Base-by-base conservation (phyloP, 2,113 vertebrate genomes). In the Oxyruncus cristatus region DNA sequence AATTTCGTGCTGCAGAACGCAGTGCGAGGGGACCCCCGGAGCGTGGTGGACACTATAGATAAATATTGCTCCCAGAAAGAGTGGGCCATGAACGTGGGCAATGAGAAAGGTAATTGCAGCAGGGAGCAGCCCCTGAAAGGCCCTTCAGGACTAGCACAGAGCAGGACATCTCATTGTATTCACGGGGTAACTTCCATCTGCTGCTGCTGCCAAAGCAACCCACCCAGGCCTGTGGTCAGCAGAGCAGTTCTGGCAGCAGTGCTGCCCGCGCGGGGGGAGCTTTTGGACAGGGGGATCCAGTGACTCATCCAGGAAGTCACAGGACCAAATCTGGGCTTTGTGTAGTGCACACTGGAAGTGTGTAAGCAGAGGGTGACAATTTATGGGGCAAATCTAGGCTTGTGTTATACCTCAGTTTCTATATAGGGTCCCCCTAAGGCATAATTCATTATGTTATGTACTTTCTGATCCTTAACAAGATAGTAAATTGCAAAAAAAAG, bases 61-160 rank as follows among this genome's bases (percentile, higher is more conserved):
- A 87, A 98, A 33, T 99, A 98, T 97, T 99, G 99, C 97, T 97
- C 97, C 46, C 93, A 98, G 74, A 98, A 97, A 6, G 99, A 99
- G 89, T 99, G 99, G 99, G 98, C 98, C 92, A 99, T 99, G 99
- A 98, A 99, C 3, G 98, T 99, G 58, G 98, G 99, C 5, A 76
- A 98, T 84, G 99, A 98, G 94, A 99, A 99, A 98, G 99, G 99
- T 99, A 96, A 95, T 41, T 71, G 59, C 63, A 70, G 84, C 50
- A 52, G 52, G 37, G n/a, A 18, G 56, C 73, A 76, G 52, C 50
- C 23, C 32, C 65, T 52, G 37, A 59, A 33, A 70, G 70, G n/a
- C 59, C 56, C 35, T 47, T 77, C 41, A 28, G 21, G 50, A 35
- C 17, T 59, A 71, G 72, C 27, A 18, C 9, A 63, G 47, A 41